Base-by-base conservation (phyloP, 1,140 invertebrate genomes). In the Drosophila kurseongensis region DNA sequence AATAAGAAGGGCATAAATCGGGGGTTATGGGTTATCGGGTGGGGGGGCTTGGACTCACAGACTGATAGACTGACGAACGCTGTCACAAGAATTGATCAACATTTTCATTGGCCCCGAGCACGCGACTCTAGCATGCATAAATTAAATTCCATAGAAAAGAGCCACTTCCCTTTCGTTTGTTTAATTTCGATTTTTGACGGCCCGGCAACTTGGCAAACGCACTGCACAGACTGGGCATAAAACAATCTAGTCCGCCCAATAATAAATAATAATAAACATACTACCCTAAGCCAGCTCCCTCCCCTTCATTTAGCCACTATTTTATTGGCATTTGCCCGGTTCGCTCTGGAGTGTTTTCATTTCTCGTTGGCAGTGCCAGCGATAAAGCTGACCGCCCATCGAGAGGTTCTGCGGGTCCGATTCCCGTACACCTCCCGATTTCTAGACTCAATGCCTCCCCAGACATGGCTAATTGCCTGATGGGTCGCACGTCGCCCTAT, bases 251-350 rank as follows among this genome's bases (percentile, higher is more conserved):
- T 88, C 65, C 69, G 61, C 61, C 65, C 77, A 79, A 82, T 79
- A 86, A 86, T 86, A 82, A 79, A 85, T 75, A 85, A 86, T 85
- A 86, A 85, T 78, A 86, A 88, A 86, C 75, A 86, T 68, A 58
- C 60, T 50, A 66, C 63, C 75, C 48, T 29, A 10, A 72, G 61
- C 27, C 29, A 14, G 18, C 42, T 6, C 42, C 9, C 57, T 38
- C 42, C 38, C 57, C 56, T 16, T 10, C 16, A 74, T 14, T 51
- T 60, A 27, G 71, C 42, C 76, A 84, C 61, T 65, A 74, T 68
- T 77, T 84, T 74, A 85, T 84, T 85, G 76, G 60, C 81, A 61
- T 60, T 85, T 60, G 78, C 79, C 76, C 52, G 47, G 36, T 40
- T 74, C 45, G 23, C 23, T 41, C 18, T 73, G 47, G 41, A 50